Base-by-base conservation (phyloP, 2,797 vertebrate genomes). In the Brachymystax lenok region DNA sequence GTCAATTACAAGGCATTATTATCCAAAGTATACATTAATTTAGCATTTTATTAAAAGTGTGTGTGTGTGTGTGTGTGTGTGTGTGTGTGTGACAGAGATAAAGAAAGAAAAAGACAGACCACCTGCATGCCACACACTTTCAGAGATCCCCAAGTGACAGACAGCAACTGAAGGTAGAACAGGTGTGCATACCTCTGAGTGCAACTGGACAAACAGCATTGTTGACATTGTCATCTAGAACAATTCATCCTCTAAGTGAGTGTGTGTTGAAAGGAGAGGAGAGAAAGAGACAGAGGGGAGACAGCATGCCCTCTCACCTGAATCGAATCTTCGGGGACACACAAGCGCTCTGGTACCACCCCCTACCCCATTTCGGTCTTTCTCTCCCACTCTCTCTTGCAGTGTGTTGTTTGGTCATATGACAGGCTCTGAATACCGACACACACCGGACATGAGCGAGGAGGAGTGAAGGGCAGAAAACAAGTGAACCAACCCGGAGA, bases 321-420 rank as follows among this genome's bases (percentile, higher is more conserved):
- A 59, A n/a, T 46, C 40, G 40, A 46, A 84, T 69, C 19, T 51
- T 56, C 87, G 90, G 88, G 7, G 28, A 74, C 86, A 90, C 86
- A 89, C 91, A 0, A 89, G 89, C 90, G 88, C 71, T 73, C 87
- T 40, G 13, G 85, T 78, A 76, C 80, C 82, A 63, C 59, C 59
- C 56, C 4, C 21, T 24, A 63, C 59, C 59, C 17, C 21, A 63
- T 63, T 63, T 63, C 10, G 10, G 40, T 46, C 40, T 24, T 10
- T 63, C 59, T 21, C 40, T 46, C 56, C 19, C 56, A 7, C 59
- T 10, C 83, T 79, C 87, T 89, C 88, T 87, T 78, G 84, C 87
- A 69, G 73, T 72, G 84, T 56, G 89, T 88, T 83, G 92, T 91
- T 88, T 91, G 88, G 91, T 95, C 94, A 95, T 93, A 94, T 95